Conservation (phyloP, 2,888 invertebrate species). For the Thymelicus lineola region DNA sequence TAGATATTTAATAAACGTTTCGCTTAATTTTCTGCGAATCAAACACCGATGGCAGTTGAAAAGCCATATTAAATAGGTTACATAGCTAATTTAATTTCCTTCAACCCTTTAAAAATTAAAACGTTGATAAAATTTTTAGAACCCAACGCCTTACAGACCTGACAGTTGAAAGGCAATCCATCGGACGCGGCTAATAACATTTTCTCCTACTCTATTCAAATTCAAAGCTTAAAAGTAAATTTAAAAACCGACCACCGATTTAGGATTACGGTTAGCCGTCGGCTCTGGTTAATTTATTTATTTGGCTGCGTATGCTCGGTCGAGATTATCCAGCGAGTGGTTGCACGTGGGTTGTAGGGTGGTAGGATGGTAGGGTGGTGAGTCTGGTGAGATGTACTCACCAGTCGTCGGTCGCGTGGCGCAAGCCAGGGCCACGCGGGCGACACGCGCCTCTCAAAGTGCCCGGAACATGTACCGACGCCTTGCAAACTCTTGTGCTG, state of each 20-base stretch:
- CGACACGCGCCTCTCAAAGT: constrained; percentile 66
- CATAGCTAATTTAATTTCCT: background rate
- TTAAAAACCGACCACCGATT: constrained; percentile 58
- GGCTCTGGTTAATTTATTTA: constrained; percentile 80
- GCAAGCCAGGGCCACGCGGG: constrained; percentile 49
- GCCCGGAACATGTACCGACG: constrained; percentile 70
- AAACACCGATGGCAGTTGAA: too few relatives aligned
- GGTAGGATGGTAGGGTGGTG: constrained; percentile 21
- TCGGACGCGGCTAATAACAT: constrained; percentile 40
- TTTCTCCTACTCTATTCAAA: constrained; percentile 62
- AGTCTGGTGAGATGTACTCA: constrained; percentile 4
- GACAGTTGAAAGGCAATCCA: background rate
- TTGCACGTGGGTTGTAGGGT: constrained; percentile 50
- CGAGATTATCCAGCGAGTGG: constrained; percentile 68
- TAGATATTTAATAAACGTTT: too few relatives aligned
- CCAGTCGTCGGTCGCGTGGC: constrained; percentile 37
- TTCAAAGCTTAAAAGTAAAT: constrained; percentile 46
- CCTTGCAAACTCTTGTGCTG: constrained; percentile 73
- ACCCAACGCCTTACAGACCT: background rate
- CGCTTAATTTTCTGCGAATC: too few relatives aligned
- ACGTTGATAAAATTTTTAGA: background rate
- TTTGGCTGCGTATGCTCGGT: constrained; percentile 72
- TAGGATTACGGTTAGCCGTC: constrained; percentile 45
- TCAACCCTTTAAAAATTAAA: background rate
- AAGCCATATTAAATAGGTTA: too few relatives aligned